A percentile compares a stretch with the other conserved stretches of the same genome.
phyloP scores from a whole-genome alignment of 2,888 invertebrate genomes.

The Xanthorhoe spadicearia region DNA sequence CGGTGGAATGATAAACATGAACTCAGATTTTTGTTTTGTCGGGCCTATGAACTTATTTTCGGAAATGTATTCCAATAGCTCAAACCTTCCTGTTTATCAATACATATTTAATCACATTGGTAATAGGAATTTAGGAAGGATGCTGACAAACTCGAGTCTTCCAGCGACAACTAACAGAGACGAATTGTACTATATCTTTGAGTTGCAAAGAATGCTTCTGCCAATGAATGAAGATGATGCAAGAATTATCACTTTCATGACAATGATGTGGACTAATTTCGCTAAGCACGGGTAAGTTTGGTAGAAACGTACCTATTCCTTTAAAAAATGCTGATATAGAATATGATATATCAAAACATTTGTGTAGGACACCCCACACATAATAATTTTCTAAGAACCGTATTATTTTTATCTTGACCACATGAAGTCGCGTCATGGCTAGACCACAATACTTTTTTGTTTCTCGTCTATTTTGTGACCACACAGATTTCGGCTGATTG shows the following conservation, averaged over 20 bases:
- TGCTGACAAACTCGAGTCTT: slow-evolving; percentile 71
- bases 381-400: no score
- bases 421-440: no score
- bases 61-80: slow-evolving; percentile 66
- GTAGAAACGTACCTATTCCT: no score
- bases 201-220: slow-evolving; percentile 68
- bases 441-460: no score
- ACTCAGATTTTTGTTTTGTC: slow-evolving; percentile 72
- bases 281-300: slow-evolving; percentile 75
- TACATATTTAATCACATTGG: slow-evolving; percentile 75
- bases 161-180: slow-evolving; percentile 71
- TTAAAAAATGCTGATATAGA: not conserved
- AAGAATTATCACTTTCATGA: slow-evolving; percentile 75
- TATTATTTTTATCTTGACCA: no score
- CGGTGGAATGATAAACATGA: slow-evolving; percentile 74
- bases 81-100: slow-evolving; percentile 61
- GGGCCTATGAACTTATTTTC: slow-evolving; percentile 73
- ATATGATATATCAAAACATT: no score
- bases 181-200: slow-evolving; percentile 75
- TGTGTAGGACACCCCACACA: no score
- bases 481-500: not conserved
- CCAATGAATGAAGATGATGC: slow-evolving; percentile 77
- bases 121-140: slow-evolving; percentile 71
- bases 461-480: no score
- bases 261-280: slow-evolving; percentile 81